Evolutionary conservation across 1,140 invertebrate genomes (phyloP), one percentile per base, ranked within the genome.

Genomic region (Microplitis demolitor): DNA sequence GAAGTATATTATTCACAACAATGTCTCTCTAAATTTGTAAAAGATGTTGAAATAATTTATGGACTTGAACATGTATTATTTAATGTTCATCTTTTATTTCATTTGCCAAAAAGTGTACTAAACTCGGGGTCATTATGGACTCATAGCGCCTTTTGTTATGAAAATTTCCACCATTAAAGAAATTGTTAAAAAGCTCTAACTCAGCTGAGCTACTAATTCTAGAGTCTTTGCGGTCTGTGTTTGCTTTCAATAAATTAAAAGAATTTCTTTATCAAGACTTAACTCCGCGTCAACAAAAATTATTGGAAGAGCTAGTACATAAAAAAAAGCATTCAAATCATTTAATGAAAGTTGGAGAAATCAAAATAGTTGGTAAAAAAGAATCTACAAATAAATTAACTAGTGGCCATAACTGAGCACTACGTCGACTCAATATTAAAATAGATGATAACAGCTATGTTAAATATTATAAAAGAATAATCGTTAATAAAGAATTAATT

Each of bases 81-180:
- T 54, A 79, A 81, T 68, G 72, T 74, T 45, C 79, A 81, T 75
- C 61, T 78, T 0, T 67, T 80, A 3, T 63, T 74, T 13, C 77
- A 78, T 72, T 66, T 78, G 14, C 13, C 70, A 0, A 34, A 76
- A 37, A 72, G 63, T 58, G 77, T 78, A 11, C 16, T 39, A 14
- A 70, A 78, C 64, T 78, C 76, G 76, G 77, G 77, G 9, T 76
- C 77, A 4, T 51, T 78, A 8, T 78, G 73, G 72, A 37, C 53
- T 39, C 64, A 75, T 39, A 76, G 73, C 14, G 75, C 73, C 2
- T 77, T 77, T 60, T 16, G n/a, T 37, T 77, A 60, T 72, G 75
- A 78, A 62, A 35, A 76, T 66, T 66, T 37, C 33, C 16, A 77
- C 62, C 68, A n/a, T 35, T 77, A 2, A 54, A 60, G 56, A 72